Evolutionary conservation across 2,888 invertebrate species (phyloP).

Genomic region (Bibio marci): DNA sequence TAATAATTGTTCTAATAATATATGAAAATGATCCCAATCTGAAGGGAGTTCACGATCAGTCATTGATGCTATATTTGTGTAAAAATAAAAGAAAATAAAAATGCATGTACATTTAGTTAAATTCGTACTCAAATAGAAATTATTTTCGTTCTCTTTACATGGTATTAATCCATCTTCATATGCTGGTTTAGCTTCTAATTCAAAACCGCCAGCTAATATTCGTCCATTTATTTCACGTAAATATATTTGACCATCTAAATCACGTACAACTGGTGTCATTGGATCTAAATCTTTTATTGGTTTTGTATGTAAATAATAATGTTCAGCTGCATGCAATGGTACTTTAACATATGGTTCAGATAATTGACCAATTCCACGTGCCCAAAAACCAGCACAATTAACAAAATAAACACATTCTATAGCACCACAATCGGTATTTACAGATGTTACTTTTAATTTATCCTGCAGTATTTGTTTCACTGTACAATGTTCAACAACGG

Average conservation of each 20-base stretch:
- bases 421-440: slow-evolving; percentile 58
- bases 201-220: slow-evolving; percentile 80
- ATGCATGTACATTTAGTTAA: not conserved
- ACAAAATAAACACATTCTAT: slow-evolving; percentile 83
- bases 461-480: slow-evolving; percentile 49
- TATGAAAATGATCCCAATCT: slow-evolving; percentile 96
- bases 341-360: slow-evolving; percentile 75
- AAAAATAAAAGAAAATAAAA: slow-evolving; percentile 3
- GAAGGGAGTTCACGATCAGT: slow-evolving; percentile 53
- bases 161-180: slow-evolving; percentile 60
- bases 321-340: slow-evolving; percentile 82
- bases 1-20: slow-evolving; percentile 68
- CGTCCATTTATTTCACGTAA: slow-evolving; percentile 65
- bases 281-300: slow-evolving; percentile 52
- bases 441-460: slow-evolving; percentile 47
- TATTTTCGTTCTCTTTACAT: slow-evolving; percentile 21
- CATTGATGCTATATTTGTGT: slow-evolving; percentile 18
- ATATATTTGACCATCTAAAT: slow-evolving; percentile 76
- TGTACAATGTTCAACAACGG: slow-evolving; percentile 61
- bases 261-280: slow-evolving; percentile 73
- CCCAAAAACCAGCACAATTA: slow-evolving; percentile 93
- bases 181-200: slow-evolving; percentile 77
- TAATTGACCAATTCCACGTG: slow-evolving; percentile 70
- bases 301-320: slow-evolving; percentile 83
- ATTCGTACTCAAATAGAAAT: too few relatives aligned